Conservation (phyloP, 2,113 vertebrate genomes). For the Dicentrarchus labrax region DNA sequence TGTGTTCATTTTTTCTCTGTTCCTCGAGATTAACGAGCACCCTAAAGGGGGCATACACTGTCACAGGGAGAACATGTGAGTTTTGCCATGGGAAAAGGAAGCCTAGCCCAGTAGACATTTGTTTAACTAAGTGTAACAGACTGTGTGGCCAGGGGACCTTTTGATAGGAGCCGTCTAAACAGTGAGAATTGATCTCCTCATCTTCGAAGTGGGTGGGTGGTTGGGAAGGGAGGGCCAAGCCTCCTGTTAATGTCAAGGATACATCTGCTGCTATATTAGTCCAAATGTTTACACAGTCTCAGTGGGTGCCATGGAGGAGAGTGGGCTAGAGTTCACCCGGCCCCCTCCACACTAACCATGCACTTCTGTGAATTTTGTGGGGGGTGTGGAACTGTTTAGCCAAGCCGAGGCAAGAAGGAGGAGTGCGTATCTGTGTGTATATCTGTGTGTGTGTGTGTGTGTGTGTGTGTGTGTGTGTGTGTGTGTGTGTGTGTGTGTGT, state of each 20-base stretch:
- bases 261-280: slow-evolving; percentile 85
- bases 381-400: slow-evolving; percentile 34
- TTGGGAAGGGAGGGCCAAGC: slow-evolving; percentile 13
- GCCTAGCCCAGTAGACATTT: slow-evolving; percentile 43
- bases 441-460: slow-evolving; percentile 50
- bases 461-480: slow-evolving; percentile 46
- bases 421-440: slow-evolving; percentile 20
- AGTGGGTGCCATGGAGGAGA: slow-evolving; percentile 68
- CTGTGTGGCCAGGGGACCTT: slow-evolving; percentile 14
- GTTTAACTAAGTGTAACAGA: slow-evolving; percentile 55
- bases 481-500: slow-evolving; percentile 33
- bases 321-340: slow-evolving; percentile 74
- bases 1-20: slow-evolving; percentile 37
- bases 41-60: slow-evolving; percentile 25
- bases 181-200: slow-evolving; percentile 50
- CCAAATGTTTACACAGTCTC: slow-evolving; percentile 82
- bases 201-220: slow-evolving; percentile 40
- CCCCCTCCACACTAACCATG: slow-evolving; percentile 36
- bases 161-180: slow-evolving; percentile 46
- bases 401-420: slow-evolving; percentile 41
- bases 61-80: slow-evolving; percentile 50
- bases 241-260: slow-evolving; percentile 83
- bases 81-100: slow-evolving; percentile 43
- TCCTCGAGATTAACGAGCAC: slow-evolving; percentile 45
- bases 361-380: slow-evolving; percentile 73